A percentile compares a stretch with the other conserved stretches of the same genome.
Conservation (phyloP, 1,140 invertebrate genomes). For the Cotesia chilonis region DNA sequence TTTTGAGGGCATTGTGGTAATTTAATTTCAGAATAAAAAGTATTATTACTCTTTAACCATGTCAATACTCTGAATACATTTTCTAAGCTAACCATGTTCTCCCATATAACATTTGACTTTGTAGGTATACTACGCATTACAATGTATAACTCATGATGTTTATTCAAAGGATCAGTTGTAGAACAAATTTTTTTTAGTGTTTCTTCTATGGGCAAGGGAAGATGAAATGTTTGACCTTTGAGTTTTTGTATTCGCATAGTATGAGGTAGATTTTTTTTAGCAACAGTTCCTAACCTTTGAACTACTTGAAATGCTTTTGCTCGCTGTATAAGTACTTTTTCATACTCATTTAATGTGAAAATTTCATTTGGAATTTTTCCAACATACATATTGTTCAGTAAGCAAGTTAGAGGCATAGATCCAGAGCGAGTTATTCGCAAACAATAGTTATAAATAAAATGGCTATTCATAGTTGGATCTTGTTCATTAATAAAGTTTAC, state of each 20-base stretch:
- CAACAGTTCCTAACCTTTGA: too few species aligned
- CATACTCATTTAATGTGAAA: too few species aligned
- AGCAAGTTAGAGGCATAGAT: too few species aligned
- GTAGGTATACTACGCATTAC: constrained; percentile 34
- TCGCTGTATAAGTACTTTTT: too few species aligned
- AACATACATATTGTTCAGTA: too few species aligned
- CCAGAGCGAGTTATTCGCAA: constrained; percentile 26
- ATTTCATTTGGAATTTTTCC: constrained; percentile 30
- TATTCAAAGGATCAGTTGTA: constrained; percentile 41
- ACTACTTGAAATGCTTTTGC: too few species aligned
- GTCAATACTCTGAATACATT: constrained; percentile 34
- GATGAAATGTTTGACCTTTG: constrained; percentile 43
- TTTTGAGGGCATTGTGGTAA: constrained; percentile 28
- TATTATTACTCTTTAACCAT: constrained; percentile 41
- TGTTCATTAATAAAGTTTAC: constrained; percentile 24
- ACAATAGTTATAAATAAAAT: constrained; percentile 42
- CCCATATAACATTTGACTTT: constrained; percentile 40
- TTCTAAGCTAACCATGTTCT: constrained; percentile 38
- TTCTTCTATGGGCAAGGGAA: constrained; percentile 51
- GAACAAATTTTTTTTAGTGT: constrained; percentile 48
- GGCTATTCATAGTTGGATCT: constrained; percentile 24
- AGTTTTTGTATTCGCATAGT: background rate
- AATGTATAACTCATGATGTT: constrained; percentile 35
- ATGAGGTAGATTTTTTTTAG: too few species aligned
- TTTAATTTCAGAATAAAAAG: constrained; percentile 38